Percentiles rank a stretch among this genome's conserved stretches.
Conservation (phyloP, 2,797 vertebrate species). For the Semotilus atromaculatus region DNA sequence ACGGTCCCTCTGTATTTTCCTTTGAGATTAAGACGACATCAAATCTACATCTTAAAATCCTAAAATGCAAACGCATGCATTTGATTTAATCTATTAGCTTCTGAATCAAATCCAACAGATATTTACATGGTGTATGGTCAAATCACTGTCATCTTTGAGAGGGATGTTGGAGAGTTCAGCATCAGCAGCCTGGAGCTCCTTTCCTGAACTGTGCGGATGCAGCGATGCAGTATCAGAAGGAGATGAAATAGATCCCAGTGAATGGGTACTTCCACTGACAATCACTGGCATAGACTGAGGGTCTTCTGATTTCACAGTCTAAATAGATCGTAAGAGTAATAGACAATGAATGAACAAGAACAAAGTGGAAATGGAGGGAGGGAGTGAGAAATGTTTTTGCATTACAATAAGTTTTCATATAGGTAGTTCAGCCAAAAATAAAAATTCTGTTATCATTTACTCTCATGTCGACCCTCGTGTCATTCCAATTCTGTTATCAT, state of each 20-base stretch:
- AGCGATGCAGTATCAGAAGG: conserved; percentile 65
- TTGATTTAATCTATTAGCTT: not conserved
- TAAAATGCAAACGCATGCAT: not conserved
- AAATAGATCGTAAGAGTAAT: not conserved
- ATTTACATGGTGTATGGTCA: conserved; percentile 71
- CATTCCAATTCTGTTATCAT: too few species aligned
- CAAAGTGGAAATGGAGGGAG: not conserved
- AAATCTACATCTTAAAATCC: not conserved
- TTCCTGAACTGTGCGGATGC: conserved; percentile 70
- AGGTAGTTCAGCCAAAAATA: not conserved
- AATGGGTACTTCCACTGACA: conserved; percentile 69
- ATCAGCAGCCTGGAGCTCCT: conserved; percentile 69
- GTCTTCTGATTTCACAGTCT: conserved; percentile 69
- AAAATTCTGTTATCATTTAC: not conserved
- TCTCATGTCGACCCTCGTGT: too few species aligned
- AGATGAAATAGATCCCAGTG: conserved; percentile 62
- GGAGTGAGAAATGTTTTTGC: not conserved
- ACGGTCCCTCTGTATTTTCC: not conserved
- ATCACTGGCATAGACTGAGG: conserved; percentile 64
- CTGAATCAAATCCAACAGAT: not conserved
- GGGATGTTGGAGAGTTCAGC: conserved; percentile 61
- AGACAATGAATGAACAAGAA: not conserved
- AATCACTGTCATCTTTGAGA: conserved; percentile 62
- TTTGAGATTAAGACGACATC: not conserved
- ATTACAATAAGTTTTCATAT: not conserved